Percentiles rank a stretch among this genome's conserved stretches.
Conservation (phyloP, 2,797 vertebrate species). For the Halcyon leucocephala region DNA sequence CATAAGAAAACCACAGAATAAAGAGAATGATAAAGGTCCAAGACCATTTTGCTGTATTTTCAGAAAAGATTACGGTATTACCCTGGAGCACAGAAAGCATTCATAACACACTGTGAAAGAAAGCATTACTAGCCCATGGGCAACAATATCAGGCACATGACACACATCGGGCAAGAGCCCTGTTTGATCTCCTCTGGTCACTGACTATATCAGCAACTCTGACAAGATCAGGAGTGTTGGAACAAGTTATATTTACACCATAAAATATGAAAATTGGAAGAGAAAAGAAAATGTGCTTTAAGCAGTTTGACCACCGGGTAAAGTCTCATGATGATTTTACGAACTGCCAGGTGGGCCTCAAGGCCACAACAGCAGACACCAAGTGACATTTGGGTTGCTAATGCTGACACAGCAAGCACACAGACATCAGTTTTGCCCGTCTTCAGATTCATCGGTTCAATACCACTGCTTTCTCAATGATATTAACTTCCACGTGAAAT, state of each 20-base stretch:
- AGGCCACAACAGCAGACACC: background rate
- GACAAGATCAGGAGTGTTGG: rapidly evolving
- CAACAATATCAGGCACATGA: background rate
- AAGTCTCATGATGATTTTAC: constrained; percentile 1
- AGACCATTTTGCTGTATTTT: background rate
- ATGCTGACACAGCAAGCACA: background rate
- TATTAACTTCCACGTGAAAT: background rate
- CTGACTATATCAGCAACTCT: background rate
- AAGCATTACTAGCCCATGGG: background rate
- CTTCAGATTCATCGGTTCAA: background rate
- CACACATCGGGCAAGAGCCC: background rate
- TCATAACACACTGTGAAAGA: background rate
- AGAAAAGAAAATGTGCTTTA: background rate
- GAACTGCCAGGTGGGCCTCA: constrained; percentile 10
- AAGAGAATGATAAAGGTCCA: background rate
- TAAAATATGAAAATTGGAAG: background rate
- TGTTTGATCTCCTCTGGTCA: background rate
- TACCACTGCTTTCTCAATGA: background rate
- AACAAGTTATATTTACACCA: background rate
- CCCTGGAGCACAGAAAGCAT: background rate
- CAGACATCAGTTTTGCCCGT: background rate
- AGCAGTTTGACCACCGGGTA: background rate
- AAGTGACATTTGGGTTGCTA: constrained; percentile 25
- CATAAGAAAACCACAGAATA: background rate
- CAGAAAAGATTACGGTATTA: background rate